Evolutionary conservation across 2,113 vertebrate species (phyloP), one percentile per base, ranked within the genome.

Genomic region (Shinisaurus crocodilurus): DNA sequence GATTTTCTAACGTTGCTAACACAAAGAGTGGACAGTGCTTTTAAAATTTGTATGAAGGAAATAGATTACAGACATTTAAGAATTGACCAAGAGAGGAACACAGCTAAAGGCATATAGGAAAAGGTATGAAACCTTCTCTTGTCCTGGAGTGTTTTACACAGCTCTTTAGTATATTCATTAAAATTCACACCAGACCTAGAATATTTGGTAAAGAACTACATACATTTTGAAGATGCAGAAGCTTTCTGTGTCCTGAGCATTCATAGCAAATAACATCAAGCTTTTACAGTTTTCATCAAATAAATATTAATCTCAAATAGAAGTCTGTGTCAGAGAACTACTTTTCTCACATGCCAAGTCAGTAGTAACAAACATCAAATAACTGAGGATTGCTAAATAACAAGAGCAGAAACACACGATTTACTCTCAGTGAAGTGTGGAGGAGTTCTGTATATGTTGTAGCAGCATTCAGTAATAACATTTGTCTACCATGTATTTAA

Each of bases 401-500:
- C 63, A 75, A 81, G 82, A 94, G n/a, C 45, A 65, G 32, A 79
- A 77, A 16, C 76, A 2, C 88, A 77, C 74, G 3, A 76, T 7
- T 92, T 84, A 50, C 6, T 63, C 75, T 75, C 65, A 43, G 0
- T 86, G 40, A 25, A 25, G 0, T 10, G 74, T 76, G n/a, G 91
- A 32, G 57, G 89, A 70, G 77, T 1, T 80, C 4, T 15, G 3
- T 80, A 54, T 74, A 2, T 34, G 13, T 37, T 86, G 3, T 32
- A 82, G 70, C 54, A 3, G 1, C 27, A 5, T 20, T 82, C 63
- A 2, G 0, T 93, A 88, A 87, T 85, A 77, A 86, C 50, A 67
- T n/a, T 54, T 40, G 48, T n/a, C 90, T 95, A 25, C 93, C 27
- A 0, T 96, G 72, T 95, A 70, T 95, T 95, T 89, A 87, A 96